Evolutionary conservation across 2,797 vertebrate species (phyloP).

Genomic region (Acanthis flammea): DNA sequence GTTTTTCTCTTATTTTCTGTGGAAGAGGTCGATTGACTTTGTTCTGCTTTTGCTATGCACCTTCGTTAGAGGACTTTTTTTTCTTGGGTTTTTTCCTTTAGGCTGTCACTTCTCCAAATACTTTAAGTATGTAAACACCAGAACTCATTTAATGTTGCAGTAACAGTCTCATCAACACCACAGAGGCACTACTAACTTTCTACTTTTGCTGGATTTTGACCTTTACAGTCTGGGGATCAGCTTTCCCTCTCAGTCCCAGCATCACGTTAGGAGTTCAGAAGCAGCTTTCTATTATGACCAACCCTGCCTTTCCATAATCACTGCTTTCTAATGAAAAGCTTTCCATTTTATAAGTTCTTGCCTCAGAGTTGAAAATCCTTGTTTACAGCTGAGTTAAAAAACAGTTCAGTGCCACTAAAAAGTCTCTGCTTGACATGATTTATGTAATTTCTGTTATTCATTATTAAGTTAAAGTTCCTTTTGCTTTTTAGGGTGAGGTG

Average conservation of each 20-base stretch:
- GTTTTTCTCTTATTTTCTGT: background rate
- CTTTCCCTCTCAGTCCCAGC: background rate
- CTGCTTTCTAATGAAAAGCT: background rate
- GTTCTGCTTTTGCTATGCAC: background rate
- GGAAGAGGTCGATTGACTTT: background rate
- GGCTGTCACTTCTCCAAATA: background rate
- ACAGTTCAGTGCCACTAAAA: background rate
- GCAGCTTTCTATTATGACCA: background rate
- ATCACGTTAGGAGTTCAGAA: background rate
- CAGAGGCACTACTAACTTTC: background rate
- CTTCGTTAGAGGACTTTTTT: background rate
- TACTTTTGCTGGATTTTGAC: background rate
- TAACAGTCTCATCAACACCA: background rate
- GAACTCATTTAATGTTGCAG: background rate
- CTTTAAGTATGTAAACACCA: background rate
- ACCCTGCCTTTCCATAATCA: background rate
- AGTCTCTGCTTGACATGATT: background rate
- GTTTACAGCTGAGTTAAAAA: constrained; percentile 32
- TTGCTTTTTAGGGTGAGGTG: background rate
- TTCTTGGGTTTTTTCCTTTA: background rate
- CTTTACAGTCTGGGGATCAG: background rate
- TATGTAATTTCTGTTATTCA: background rate
- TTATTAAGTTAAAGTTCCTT: background rate
- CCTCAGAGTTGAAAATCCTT: constrained; percentile 13
- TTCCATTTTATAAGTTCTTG: constrained; percentile 17